Evolutionary conservation across 2,113 vertebrate genomes (phyloP), one percentile per base, ranked within the genome.

Genomic region (Leptosomus discolor): DNA sequence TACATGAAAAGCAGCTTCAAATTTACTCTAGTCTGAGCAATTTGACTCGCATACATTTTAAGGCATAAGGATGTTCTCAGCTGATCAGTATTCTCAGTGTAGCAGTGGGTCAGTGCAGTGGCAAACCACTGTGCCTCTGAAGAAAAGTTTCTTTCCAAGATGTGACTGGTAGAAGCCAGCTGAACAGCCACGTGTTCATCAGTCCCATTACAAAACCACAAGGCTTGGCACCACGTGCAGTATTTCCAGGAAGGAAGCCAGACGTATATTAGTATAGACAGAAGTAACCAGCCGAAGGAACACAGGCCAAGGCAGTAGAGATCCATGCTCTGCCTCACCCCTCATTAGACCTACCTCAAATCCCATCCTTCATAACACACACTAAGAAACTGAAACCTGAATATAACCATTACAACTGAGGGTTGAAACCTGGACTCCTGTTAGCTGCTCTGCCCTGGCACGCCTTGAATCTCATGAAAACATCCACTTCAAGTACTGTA

Each of bases 191-290:
- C 48, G 12, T 5, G 27, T 51, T 77, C 46, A 70, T 56, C 75
- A 43, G 39, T 22, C 78, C 41, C 60, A 36, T 65, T 73, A 88
- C 50, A 90, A 90, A 92, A 69, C 23, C 58, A 69, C 51, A 82
- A 71, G n/a, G 34, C 75, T 43, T 90, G 93, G 83, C 86, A 94
- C 13, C 14, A 63, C 2, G 2, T 36, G 12, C 57, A 74, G 1
- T n/a, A 67, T 39, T 89, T 91, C 46, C 87, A 95, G 75, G 68
- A 93, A 79, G 48, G 39, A 74, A 65, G 64, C 69, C 87, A 92
- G n/a, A 78, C 6, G 2, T 39, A 20, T 36, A 86, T 71, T 37
- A 87, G 57, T 18, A 89, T 4, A 15, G 54, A 79, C 5, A 68
- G 37, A 79, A 74, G 32, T 56, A 65, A 63, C 37, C 68, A 86